Evolutionary conservation across 1,140 invertebrate genomes (phyloP), one percentile per base, ranked within the genome.

Genomic region (Pristionchus pacificus): DNA sequence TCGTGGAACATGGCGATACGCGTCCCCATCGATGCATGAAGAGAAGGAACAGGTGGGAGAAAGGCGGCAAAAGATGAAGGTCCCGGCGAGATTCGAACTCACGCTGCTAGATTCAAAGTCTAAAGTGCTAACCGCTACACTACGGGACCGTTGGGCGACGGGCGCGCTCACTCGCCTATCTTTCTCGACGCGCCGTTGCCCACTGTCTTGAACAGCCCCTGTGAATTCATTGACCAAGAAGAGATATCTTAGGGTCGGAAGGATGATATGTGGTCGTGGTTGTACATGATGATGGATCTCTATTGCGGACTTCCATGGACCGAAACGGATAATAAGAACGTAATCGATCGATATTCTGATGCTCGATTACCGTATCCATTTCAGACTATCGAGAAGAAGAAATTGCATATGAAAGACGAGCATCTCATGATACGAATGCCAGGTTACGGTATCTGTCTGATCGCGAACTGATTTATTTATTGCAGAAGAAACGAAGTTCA

Each of bases 1-100:
- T 62, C 72, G 78, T 60, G 78, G 78, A 55, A 79, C 78, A 15
- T 70, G 68, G n/a, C 72, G 78, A 14, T 79, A 79, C 55, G 69
- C 62, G 19, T 70, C 77, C 25, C 78, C 78, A 3, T 68, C 63
- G 33, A 78, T 79, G 24, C 78, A 80, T 64, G 49, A 62, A 28
- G 61, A 65, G 28, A 38, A 69, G 30, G 78, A 79, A 29, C 69
- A 79, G 70, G 78, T 49, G 6, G 19, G 38, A 19, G 38, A 6
- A n/a, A n/a, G n/a, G n/a, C n/a, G n/a, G n/a, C n/a, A n/a, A 49
- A 49, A 49, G 19, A 19, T 10, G 38, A 49, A 49, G 38, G 38
- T 49, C 38, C 38, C 38, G 38, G 38, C 38, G 38, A 49, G 38
- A 49, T 49, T 49, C 19, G 38, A 49, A 49, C 38, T 49, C 38